Base-by-base conservation (phyloP, 2,113 vertebrate genomes). In the Petrocephalus zakoni region DNA sequence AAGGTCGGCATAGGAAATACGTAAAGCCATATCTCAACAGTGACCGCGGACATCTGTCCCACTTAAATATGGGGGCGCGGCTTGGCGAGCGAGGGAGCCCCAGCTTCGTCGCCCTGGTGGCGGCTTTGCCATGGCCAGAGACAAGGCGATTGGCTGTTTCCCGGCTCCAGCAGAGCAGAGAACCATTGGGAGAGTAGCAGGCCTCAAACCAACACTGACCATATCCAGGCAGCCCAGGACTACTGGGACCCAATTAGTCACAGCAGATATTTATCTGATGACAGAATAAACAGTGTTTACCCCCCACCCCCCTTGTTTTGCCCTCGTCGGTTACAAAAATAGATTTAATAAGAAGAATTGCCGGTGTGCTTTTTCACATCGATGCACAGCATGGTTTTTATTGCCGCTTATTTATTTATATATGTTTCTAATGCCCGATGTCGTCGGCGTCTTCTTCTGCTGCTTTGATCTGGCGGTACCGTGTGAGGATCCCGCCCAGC, bases 211-310 rank as follows among this genome's bases (percentile, higher is more conserved):
- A 87, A 64, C 47, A 42, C 83, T 64, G 87, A 81, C 86, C 47
- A n/a, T 89, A 91, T 88, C 86, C 89, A 90, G 72, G 85, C 86
- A 89, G 72, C 86, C 34, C 15, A 17, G 61, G 81, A 88, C 89
- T 88, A 53, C 52, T 75, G 89, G 90, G 90, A 89, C 86, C 89
- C 87, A 91, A 92, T 91, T 92, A 91, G 88, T 89, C 58, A 64
- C 86, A 87, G 29, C 53, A 58, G 90, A 56, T 42, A 89, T 89
- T 81, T 78, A 75, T 88, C 88, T 61, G 58, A 89, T 90, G 87
- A 91, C 88, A 91, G 87, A 82, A 89, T 89, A 91, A 81, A 89
- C 88, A 89, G 87, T 87, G 72, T 58, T 89, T 64, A 37, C 58
- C 83, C 88, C 51, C 17, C 75, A n/a, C 11, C 58, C 29, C 88